Evolutionary conservation across 1,140 invertebrate species (phyloP).

Genomic region (Catajapyx aquilonaris): DNA sequence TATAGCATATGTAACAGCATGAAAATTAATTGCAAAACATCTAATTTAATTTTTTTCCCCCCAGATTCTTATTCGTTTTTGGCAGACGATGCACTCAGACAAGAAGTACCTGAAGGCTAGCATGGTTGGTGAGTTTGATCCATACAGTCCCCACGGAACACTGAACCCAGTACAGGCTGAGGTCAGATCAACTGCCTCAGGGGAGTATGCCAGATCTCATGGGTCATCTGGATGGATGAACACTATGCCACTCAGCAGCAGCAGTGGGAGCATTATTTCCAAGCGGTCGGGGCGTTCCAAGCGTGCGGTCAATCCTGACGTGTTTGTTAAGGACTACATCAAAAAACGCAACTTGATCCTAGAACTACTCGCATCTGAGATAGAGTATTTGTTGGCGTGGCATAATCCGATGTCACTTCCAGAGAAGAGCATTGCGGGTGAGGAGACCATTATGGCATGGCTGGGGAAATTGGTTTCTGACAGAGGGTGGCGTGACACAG

Average conservation of each 20-base stretch:
- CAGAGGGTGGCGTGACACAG: conserved; percentile 65
- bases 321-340: conserved; percentile 82
- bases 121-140: conserved; percentile 38
- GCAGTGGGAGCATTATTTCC: conserved; percentile 43
- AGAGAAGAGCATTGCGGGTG: conserved; percentile 49
- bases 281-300: conserved; percentile 41
- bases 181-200: neutral
- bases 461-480: conserved; percentile 55
- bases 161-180: neutral
- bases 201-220: neutral
- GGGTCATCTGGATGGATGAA: conserved; percentile 63
- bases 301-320: conserved; percentile 40
- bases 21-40: too few species aligned
- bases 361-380: conserved; percentile 73
- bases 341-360: conserved; percentile 87
- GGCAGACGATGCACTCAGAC: conserved; percentile 88
- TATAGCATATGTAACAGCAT: too few species aligned
- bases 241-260: conserved; percentile 49
- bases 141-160: neutral
- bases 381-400: conserved; percentile 89
- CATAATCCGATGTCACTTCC: conserved; percentile 65
- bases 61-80: conserved; percentile 85
- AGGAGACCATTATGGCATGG: conserved; percentile 70
- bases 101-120: conserved; percentile 84
- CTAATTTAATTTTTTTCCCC: too few species aligned